A percentile compares a stretch with the other conserved stretches of the same genome.
phyloP scores from a whole-genome alignment of 2,888 invertebrate species.

The Volucella bombylans region DNA sequence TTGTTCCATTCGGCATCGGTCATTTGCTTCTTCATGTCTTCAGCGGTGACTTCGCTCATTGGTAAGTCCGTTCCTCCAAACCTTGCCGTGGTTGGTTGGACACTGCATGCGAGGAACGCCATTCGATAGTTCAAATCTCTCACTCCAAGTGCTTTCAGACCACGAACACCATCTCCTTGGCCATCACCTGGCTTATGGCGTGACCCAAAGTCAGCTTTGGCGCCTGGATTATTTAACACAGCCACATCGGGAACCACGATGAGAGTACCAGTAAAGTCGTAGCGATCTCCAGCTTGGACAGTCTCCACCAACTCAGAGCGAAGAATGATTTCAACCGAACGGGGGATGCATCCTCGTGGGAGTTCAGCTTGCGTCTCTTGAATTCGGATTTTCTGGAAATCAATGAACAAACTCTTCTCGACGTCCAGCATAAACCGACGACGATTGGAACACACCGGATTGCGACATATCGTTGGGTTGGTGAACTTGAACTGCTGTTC shows the following conservation, averaged over 20 bases:
- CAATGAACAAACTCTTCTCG: constrained; percentile 96
- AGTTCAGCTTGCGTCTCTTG: constrained; percentile 99
- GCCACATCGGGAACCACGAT: constrained; percentile 99
- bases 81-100: constrained; percentile 92
- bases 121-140: constrained; percentile 92
- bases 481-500: constrained; percentile 99
- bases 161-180: constrained; percentile 92
- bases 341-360: constrained; percentile 97
- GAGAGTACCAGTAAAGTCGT: constrained; percentile 96
- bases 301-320: constrained; percentile 98
- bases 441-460: constrained; percentile 97
- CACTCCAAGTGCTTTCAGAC: constrained; percentile 91
- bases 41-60: constrained; percentile 94
- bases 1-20: constrained; percentile 96
- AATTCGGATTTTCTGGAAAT: constrained; percentile 98
- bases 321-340: constrained; percentile 96
- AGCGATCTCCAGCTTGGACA: constrained; percentile 90
- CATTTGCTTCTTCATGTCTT: constrained; percentile 96
- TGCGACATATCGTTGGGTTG: constrained; percentile 97
- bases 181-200: constrained; percentile 88
- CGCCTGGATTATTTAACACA: constrained; percentile 92
- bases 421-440: constrained; percentile 94
- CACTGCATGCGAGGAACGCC: constrained; percentile 96
- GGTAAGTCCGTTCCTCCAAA: constrained; percentile 93
- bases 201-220: constrained; percentile 91